Percentiles rank a stretch among this genome's conserved stretches.
phyloP scores from a whole-genome alignment of 2,113 vertebrate genomes.

The Cyphomyrus plagiostoma region DNA sequence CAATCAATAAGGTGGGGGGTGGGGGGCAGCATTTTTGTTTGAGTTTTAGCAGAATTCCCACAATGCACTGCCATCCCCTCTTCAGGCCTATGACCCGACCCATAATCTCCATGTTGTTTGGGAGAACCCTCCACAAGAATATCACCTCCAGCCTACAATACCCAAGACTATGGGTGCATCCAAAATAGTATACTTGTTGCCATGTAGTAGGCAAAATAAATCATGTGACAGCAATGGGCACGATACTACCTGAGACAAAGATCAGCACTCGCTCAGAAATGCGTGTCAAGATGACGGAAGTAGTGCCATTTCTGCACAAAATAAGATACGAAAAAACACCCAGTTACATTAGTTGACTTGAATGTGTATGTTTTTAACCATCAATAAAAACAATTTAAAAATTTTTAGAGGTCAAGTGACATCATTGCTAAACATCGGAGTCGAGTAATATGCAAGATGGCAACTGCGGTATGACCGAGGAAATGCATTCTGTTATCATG shows the following conservation, averaged over 20 bases:
- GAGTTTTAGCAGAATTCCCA: neutral
- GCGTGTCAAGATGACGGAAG: neutral
- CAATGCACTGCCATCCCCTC: neutral
- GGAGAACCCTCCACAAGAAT: neutral
- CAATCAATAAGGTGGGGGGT: conserved; percentile 1
- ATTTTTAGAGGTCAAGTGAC: neutral
- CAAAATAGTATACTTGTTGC: neutral
- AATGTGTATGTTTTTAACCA: neutral
- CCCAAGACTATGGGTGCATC: neutral
- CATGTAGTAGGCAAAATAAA: neutral
- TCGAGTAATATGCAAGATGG: neutral
- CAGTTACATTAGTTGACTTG: neutral
- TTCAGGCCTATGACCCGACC: neutral
- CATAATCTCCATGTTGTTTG: neutral
- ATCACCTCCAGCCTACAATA: neutral
- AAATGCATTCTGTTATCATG: neutral
- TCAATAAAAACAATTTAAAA: neutral
- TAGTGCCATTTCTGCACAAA: neutral
- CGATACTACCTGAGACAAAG: neutral
- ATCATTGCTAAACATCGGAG: neutral
- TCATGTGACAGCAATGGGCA: neutral
- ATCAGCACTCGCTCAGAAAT: neutral
- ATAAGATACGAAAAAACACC: neutral
- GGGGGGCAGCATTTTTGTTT: neutral
- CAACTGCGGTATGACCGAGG: neutral